Percentiles rank a stretch among this genome's conserved stretches.
Conservation (phyloP, 1,140 invertebrate genomes). For the Homalodisca vitripennis region DNA sequence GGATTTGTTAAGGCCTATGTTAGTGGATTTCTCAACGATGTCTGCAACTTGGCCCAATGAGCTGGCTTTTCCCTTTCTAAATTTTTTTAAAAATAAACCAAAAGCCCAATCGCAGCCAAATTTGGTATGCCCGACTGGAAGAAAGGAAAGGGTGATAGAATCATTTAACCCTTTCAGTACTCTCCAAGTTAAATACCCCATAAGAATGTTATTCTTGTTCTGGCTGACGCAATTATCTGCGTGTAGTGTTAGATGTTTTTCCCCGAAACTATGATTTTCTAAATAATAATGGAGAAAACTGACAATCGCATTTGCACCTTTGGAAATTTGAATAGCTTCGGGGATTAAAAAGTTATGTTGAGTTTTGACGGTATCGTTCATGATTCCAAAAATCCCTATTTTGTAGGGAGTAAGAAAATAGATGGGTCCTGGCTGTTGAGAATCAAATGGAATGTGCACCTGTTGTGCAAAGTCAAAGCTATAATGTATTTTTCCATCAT, state of each 20-base stretch:
- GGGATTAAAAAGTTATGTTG: slow-evolving; percentile 36
- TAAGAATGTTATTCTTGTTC: slow-evolving; percentile 23
- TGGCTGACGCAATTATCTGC: slow-evolving; percentile 34
- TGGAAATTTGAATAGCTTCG: slow-evolving; percentile 16
- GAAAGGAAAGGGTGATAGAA: slow-evolving; percentile 9
- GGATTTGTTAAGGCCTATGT: slow-evolving; percentile 20
- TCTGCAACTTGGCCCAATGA: slow-evolving; percentile 18
- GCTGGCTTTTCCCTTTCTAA: neutral
- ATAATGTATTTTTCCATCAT: slow-evolving; percentile 29
- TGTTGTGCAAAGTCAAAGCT: slow-evolving; percentile 35
- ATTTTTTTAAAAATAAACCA: slow-evolving; percentile 17
- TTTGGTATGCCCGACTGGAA: slow-evolving; percentile 29
- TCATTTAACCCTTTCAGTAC: neutral
- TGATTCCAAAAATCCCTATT: slow-evolving; percentile 35
- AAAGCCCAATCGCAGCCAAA: slow-evolving; percentile 30
- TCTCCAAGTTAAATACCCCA: slow-evolving; percentile 8
- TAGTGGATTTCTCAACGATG: slow-evolving; percentile 15
- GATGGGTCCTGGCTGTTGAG: slow-evolving; percentile 32
- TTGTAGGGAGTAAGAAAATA: slow-evolving; percentile 36
- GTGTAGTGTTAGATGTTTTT: slow-evolving; percentile 24
- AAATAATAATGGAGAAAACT: slow-evolving; percentile 35
- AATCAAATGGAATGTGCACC: slow-evolving; percentile 30
- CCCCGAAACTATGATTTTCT: slow-evolving; percentile 26
- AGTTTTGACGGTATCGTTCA: slow-evolving; percentile 29
- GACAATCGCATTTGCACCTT: slow-evolving; percentile 35